Conservation (phyloP, 2,888 invertebrate species). For the Eupithecia subfuscata region DNA sequence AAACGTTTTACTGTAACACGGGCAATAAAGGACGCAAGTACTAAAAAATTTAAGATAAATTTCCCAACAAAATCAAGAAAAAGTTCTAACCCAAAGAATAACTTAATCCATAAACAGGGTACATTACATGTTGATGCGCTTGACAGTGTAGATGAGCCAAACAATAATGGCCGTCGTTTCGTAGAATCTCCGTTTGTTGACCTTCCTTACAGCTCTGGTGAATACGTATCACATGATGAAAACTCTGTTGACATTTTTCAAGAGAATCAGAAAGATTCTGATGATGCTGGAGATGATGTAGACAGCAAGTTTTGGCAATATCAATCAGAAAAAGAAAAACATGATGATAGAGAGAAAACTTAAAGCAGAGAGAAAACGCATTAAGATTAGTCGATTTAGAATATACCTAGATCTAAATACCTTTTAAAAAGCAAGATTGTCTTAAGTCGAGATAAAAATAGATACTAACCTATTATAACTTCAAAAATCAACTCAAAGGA, state of each 20-base stretch:
- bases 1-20: background rate
- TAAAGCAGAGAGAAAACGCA: background rate
- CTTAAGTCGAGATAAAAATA: background rate
- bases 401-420: background rate
- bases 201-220: background rate
- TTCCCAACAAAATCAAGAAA: background rate
- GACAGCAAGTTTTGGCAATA: slow-evolving; percentile 3
- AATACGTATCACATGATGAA: slow-evolving; percentile 7
- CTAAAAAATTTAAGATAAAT: background rate
- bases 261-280: slow-evolving; percentile 1
- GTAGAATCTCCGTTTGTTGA: slow-evolving; percentile 10
- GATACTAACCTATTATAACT: background rate
- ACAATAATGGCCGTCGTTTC: slow-evolving; percentile 2
- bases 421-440: background rate
- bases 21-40: background rate
- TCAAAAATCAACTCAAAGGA: background rate
- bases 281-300: background rate
- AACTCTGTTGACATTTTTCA: background rate
- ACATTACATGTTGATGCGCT: background rate
- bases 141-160: background rate
- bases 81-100: background rate
- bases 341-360: background rate
- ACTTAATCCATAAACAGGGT: background rate
- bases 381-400: background rate
- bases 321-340: background rate